These are phyloP conservation scores for Polydrusus tereticollis DNA, from an alignment of 2,888 invertebrate species.

Conservation along the genomic window DNA sequence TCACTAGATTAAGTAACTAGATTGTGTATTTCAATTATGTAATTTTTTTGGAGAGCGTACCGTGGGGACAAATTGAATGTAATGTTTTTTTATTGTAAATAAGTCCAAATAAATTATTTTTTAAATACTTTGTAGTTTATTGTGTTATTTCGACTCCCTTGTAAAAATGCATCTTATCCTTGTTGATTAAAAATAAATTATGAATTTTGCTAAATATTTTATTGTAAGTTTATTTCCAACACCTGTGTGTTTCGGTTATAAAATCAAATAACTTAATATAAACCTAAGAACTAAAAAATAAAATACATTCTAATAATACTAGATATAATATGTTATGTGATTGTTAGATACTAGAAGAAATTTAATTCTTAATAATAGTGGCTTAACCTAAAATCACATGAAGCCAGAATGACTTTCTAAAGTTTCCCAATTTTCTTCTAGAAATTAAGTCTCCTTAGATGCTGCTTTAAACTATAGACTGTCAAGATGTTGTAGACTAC, in stretches of 20 bases:
- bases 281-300: too few species aligned
- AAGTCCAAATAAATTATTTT: slow-evolving; percentile 35
- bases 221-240: not conserved
- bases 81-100: slow-evolving; percentile 50
- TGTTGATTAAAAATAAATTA: not conserved
- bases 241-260: not conserved
- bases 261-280: too few species aligned
- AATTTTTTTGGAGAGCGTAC: slow-evolving; percentile 3
- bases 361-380: not conserved
- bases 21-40: not conserved
- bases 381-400: not conserved
- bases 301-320: slow-evolving; percentile 13
- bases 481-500: slow-evolving; percentile 60
- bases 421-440: slow-evolving; percentile 46
- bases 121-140: slow-evolving; percentile 6
- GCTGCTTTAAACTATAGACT: slow-evolving; percentile 62
- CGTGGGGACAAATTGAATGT: slow-evolving; percentile 13
- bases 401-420: not conserved
- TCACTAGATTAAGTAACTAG: slow-evolving; percentile 13
- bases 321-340: not conserved
- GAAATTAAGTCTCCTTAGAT: slow-evolving; percentile 63
- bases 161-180: not conserved
- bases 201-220: not conserved
- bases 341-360: not conserved
- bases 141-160: not conserved